Percentiles rank a stretch among this genome's conserved stretches.
Evolutionary conservation across 2,113 vertebrate genomes (phyloP).

Genomic region (Natator depressus): DNA sequence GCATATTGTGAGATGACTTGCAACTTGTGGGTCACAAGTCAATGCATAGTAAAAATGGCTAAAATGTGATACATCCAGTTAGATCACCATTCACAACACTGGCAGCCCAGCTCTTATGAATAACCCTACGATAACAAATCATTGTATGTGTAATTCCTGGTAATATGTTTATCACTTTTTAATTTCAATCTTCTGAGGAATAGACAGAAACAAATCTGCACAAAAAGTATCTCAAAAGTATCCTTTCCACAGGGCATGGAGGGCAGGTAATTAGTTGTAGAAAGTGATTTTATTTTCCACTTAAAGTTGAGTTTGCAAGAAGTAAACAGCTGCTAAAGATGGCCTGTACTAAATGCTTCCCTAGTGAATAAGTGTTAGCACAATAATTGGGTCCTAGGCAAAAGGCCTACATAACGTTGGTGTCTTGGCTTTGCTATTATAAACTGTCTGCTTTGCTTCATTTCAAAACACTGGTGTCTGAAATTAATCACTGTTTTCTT

Average conservation of each 20-base stretch:
- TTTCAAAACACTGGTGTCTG: constrained; percentile 65
- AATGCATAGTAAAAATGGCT: not conserved
- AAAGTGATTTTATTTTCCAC: not conserved
- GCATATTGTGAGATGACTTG: not conserved
- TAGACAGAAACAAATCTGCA: accelerated
- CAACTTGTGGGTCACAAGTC: not conserved
- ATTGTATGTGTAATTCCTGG: accelerated
- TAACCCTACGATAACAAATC: not conserved
- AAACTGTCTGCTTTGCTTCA: constrained; percentile 68
- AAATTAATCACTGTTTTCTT: constrained; percentile 71
- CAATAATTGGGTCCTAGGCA: constrained; percentile 19
- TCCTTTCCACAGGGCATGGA: not conserved
- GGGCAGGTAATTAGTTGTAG: not conserved
- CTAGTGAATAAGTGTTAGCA: not conserved
- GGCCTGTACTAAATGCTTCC: not conserved
- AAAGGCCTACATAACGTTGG: constrained; percentile 8
- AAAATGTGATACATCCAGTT: accelerated
- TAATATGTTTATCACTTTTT: not conserved
- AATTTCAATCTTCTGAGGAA: not conserved
- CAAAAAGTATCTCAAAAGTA: not conserved
- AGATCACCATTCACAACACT: not conserved
- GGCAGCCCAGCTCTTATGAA: accelerated
- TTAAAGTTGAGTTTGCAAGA: not conserved
- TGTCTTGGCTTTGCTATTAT: constrained; percentile 57
- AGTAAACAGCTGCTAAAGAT: not conserved